Base-by-base conservation (phyloP, 2,113 vertebrate species). In the Strix aluco region DNA sequence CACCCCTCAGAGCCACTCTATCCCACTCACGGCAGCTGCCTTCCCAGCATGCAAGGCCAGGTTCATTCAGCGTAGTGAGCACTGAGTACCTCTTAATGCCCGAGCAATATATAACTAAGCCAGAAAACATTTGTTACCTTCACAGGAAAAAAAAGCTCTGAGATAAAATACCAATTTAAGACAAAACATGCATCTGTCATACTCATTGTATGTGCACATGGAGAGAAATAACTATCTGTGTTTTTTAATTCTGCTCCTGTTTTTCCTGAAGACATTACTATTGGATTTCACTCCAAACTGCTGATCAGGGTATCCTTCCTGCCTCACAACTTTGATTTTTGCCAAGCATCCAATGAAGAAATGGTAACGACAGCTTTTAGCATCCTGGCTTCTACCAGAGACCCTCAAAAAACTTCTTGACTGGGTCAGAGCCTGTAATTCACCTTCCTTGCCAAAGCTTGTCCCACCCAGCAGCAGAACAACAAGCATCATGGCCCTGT, bases 401-500 rank as follows among this genome's bases (percentile, higher is more conserved):
- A 79, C 12, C 25, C 30, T 40, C 3, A 2, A 38, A 40, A 78
- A 58, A 73, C 29, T 55, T 69, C 47, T 46, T 65, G 34, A 32
- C 58, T 81, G 46, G 38, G 42, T 55, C 47, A 59, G 46, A 79
- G 51, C 38, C 83, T 74, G 20, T 18, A 73, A 63, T 55, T 73
- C 82, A 44, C 40, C 42, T 79, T 90, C 23, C n/a, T 66, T 63
- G n/a, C 46, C 69, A 81, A 71, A 22, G 52, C 18, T 79, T 38
- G 67, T 58, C 58, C 71, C 30, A 9, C 42, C 13, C 18, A 2
- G 63, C 61, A 1, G 74, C 54, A 82, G 40, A 71, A 85, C 71
- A 38, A 30, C 0, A 2, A 42, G 58, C 1, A 6, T 29, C 57
- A 29, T 1, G 2, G 70, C 36, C 27, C 40, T 27, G 38, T 26